These are phyloP conservation scores for Carassius carassius DNA, from an alignment of 2,113 vertebrate genomes.

Conservation along the genomic window DNA sequence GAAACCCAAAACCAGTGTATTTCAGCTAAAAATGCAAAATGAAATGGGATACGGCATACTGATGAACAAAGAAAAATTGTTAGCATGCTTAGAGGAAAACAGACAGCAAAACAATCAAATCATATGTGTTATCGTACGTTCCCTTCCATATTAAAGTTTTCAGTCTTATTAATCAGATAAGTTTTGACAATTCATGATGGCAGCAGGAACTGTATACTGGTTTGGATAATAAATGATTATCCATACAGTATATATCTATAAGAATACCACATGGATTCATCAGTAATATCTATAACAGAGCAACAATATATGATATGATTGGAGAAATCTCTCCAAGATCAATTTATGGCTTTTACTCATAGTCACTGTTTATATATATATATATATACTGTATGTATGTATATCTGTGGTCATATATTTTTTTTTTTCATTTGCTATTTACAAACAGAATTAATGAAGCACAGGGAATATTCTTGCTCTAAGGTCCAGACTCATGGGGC, in stretches of 20 bases:
- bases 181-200: constrained; percentile 54
- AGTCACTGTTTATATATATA: constrained; percentile 63
- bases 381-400: constrained; percentile 57
- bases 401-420: constrained; percentile 59
- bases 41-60: constrained; percentile 61
- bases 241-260: constrained; percentile 56
- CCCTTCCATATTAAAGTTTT: constrained; percentile 48
- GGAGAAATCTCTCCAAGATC: constrained; percentile 74
- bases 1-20: constrained; percentile 64
- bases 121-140: constrained; percentile 49
- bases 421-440: constrained; percentile 72
- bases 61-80: constrained; percentile 50
- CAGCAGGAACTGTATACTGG: neutral
- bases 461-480: constrained; percentile 59
- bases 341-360: constrained; percentile 84
- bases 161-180: constrained; percentile 44
- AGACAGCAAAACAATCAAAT: neutral
- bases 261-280: constrained; percentile 66
- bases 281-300: constrained; percentile 71
- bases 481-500: constrained; percentile 50
- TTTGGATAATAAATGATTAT: constrained; percentile 61
- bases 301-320: constrained; percentile 70
- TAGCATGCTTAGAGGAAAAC: constrained; percentile 67
- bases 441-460: constrained; percentile 72
- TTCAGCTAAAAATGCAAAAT: constrained; percentile 62